Evolutionary conservation across 2,113 vertebrate species (phyloP).

Genomic region (Menidia beryllina): DNA sequence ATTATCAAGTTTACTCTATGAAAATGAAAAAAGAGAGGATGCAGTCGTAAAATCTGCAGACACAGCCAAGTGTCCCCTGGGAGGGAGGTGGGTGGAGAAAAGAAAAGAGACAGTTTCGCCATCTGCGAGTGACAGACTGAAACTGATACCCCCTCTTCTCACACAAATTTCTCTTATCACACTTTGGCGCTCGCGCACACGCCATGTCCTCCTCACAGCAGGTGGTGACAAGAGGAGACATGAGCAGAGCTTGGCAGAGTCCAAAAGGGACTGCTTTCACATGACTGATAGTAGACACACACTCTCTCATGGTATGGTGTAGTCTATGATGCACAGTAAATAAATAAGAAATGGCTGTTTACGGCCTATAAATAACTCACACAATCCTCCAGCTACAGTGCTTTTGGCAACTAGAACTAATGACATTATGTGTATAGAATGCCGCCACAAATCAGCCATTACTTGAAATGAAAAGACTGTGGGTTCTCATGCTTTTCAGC

Average conservation of each 20-base stretch:
- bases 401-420: too few species aligned
- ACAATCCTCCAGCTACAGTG: too few species aligned
- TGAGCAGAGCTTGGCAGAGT: constrained; percentile 49
- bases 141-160: constrained; percentile 63
- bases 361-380: neutral
- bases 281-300: constrained; percentile 3
- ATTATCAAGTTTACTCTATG: neutral
- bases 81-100: constrained; percentile 12
- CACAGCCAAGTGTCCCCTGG: constrained; percentile 25
- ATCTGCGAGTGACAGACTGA: constrained; percentile 80
- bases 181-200: constrained; percentile 23
- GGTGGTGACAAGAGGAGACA: constrained; percentile 58
- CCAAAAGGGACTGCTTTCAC: constrained; percentile 17
- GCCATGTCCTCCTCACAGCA: constrained; percentile 39
- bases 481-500: too few species aligned
- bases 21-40: constrained; percentile 20
- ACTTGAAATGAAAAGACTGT: too few species aligned
- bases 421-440: too few species aligned
- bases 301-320: constrained; percentile 1
- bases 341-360: constrained; percentile 3
- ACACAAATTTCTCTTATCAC: constrained; percentile 21
- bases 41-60: constrained; percentile 12
- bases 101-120: constrained; percentile 52
- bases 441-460: too few species aligned
- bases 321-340: neutral